Evolutionary conservation across 2,797 vertebrate genomes (phyloP), one percentile per base, ranked within the genome.

Genomic region (Philypnodon macrostomus): DNA sequence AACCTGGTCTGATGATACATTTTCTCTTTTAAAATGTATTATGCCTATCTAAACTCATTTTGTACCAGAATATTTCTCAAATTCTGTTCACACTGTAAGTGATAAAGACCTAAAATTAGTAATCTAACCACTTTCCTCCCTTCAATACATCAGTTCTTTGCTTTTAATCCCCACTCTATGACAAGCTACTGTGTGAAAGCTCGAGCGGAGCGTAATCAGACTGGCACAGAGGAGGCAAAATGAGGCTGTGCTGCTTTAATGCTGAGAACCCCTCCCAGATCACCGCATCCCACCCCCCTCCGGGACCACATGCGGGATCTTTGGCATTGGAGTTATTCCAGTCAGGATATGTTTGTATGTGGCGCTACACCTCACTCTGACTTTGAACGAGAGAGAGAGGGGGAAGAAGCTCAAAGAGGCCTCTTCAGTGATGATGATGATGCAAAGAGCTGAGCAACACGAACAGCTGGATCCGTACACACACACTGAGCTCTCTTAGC

Each of bases 171-270:
- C 14, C n/a, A 21, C 17, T 8, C 10, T 5, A 17, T n/a, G 17
- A 46, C 36, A 23, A 36, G 15, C 16, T 61, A n/a, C 26, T 13
- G 42, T 42, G 44, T 49, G 46, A 74, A 54, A 19, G 50, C 54
- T 50, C 63, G 33, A 58, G 63, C 65, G 36, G 59, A 36, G 70
- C 69, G 56, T 75, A 82, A 81, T 84, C 78, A 79, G 45, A 73
- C 49, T 26, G 6, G 52, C 35, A 55, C 46, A 42, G 27, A 52
- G 49, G 1, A 51, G 29, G 49, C 48, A 53, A 61, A 70, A 64
- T 42, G 63, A 79, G 58, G 50, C 41, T 23, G 47, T 52, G 67
- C 70, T 71, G 60, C 62, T 74, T 58, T 70, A 72, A 66, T 41
- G 51, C 60, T 33, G 42, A 37, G 57, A 65, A 70, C 44, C 4